These are phyloP conservation scores for Ichneumon xanthorius DNA, from an alignment of 2,888 invertebrate species.

Conservation along the genomic window DNA sequence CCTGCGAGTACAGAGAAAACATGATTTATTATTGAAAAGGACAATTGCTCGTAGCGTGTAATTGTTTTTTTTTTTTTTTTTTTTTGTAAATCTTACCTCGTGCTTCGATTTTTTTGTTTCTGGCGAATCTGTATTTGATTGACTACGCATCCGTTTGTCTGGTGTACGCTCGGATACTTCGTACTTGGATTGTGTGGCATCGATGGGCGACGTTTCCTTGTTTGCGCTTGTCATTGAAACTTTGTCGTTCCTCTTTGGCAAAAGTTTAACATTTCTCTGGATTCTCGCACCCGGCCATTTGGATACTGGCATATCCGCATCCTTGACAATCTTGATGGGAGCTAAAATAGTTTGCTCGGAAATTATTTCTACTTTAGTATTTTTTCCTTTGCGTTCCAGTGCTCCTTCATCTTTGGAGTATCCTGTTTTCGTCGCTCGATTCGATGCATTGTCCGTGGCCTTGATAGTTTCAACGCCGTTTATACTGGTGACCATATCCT, in stretches of 20 bases:
- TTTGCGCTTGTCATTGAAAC: constrained; percentile 16
- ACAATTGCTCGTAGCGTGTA: background rate
- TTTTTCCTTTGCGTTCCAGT: constrained; percentile 62
- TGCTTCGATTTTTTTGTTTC: constrained; percentile 74
- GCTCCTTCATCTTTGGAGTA: constrained; percentile 37
- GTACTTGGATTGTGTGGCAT: constrained; percentile 2
- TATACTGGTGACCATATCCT: constrained; percentile 60
- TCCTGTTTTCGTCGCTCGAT: background rate
- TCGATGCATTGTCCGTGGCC: constrained; percentile 48
- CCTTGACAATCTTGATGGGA: constrained; percentile 77
- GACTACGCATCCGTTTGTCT: constrained; percentile 44
- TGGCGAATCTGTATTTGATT: background rate
- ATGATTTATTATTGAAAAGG: background rate
- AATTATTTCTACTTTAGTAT: constrained; percentile 77
- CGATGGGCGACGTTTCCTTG: constrained; percentile 13
- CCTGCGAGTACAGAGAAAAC: constrained; percentile 65
- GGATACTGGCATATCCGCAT: constrained; percentile 63
- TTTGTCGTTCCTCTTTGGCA: constrained; percentile 80
- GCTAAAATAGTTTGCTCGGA: constrained; percentile 80
- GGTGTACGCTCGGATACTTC: constrained; percentile 24
- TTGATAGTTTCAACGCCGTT: constrained; percentile 55
- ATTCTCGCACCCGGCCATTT: constrained; percentile 81
- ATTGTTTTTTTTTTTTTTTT: too few relatives aligned
- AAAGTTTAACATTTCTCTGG: constrained; percentile 81
- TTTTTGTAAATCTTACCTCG: constrained; percentile 69